These are phyloP conservation scores for Oxytorus armatus DNA, from an alignment of 2,888 invertebrate species.

Conservation along the genomic window DNA sequence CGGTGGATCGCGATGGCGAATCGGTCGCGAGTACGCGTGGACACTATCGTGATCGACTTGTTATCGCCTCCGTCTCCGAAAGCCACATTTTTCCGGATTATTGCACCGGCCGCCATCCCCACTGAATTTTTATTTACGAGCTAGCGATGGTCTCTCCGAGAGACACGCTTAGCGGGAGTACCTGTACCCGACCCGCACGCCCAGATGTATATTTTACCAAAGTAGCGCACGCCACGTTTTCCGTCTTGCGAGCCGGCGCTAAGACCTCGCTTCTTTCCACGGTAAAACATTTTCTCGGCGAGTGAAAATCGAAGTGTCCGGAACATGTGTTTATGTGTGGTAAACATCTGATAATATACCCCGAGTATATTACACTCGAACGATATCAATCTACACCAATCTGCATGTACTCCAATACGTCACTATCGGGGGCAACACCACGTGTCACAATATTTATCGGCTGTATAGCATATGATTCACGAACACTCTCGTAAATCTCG, in stretches of 20 bases:
- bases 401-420: slow-evolving; percentile 13
- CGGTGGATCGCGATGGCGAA: slow-evolving; percentile 31
- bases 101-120: slow-evolving; percentile 39
- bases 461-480: slow-evolving; percentile 21
- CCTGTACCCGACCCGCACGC: too few relatives aligned
- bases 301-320: too few relatives aligned
- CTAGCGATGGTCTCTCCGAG: too few relatives aligned
- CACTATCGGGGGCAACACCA: slow-evolving; percentile 33
- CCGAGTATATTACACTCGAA: slow-evolving; percentile 7
- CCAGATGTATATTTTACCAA: too few relatives aligned
- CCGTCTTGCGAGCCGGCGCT: too few relatives aligned
- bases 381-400: slow-evolving; percentile 19
- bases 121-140: too few relatives aligned
- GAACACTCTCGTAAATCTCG: slow-evolving; percentile 36
- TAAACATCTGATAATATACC: not conserved
- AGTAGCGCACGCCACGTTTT: too few relatives aligned
- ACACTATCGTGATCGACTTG: slow-evolving; percentile 44
- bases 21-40: slow-evolving; percentile 18
- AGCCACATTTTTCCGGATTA: slow-evolving; percentile 38
- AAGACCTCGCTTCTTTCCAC: too few relatives aligned
- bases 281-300: too few relatives aligned
- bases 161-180: too few relatives aligned
- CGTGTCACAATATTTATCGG: slow-evolving; percentile 55
- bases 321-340: not conserved
- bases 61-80: slow-evolving; percentile 34